Conservation (phyloP, 2,113 vertebrate genomes). For the Chauna torquata region DNA sequence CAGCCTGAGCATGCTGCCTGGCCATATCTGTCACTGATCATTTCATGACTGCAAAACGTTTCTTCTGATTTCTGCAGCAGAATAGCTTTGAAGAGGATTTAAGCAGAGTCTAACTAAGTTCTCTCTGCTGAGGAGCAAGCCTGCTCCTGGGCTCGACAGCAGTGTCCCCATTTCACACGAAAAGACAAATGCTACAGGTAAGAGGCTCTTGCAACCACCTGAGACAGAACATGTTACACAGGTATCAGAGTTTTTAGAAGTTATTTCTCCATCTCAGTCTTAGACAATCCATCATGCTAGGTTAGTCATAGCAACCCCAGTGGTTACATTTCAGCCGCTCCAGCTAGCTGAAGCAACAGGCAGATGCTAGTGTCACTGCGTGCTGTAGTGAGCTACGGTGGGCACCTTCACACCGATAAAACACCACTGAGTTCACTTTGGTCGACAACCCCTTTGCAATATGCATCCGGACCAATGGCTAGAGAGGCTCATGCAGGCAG, state of each 20-base stretch:
- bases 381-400: accelerated
- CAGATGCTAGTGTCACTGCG: neutral
- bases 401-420: accelerated
- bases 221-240: neutral
- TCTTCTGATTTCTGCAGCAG: neutral
- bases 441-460: neutral
- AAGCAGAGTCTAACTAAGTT: neutral
- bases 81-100: neutral
- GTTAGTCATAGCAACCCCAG: neutral
- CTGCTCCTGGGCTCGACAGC: neutral
- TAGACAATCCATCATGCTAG: neutral
- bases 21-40: neutral
- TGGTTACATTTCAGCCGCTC: neutral
- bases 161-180: accelerated
- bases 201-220: neutral
- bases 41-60: neutral
- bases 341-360: neutral
- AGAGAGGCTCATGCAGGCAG: neutral
- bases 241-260: neutral
- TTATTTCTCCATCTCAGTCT: neutral
- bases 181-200: neutral
- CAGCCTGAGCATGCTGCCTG: accelerated
- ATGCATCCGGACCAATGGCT: too few species aligned
- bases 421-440: neutral
- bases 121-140: neutral